Conservation (phyloP, 2,113 vertebrate genomes). For the Mustelus asterias region DNA sequence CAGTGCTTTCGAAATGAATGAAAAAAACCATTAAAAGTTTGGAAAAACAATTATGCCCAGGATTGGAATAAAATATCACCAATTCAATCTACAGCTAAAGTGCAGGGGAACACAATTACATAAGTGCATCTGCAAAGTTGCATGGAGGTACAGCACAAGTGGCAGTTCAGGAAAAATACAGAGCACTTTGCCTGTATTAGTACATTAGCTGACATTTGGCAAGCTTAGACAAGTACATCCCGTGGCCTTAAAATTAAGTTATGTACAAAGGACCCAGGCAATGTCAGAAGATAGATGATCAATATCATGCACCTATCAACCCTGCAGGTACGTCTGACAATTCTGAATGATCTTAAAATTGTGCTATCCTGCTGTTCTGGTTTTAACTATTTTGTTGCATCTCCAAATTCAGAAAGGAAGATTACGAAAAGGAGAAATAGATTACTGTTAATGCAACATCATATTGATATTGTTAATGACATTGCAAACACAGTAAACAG, state of each 20-base stretch:
- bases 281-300: not conserved
- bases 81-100: not conserved
- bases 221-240: conserved; percentile 15
- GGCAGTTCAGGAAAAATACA: not conserved
- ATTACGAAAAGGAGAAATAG: not conserved
- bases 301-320: conserved; percentile 14
- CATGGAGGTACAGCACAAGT: not conserved
- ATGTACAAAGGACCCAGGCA: conserved; percentile 8
- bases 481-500: not conserved
- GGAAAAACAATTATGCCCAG: not conserved
- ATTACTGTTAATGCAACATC: not conserved
- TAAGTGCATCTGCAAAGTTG: not conserved
- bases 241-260: conserved; percentile 25
- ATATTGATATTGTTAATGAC: not conserved
- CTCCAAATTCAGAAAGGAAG: not conserved
- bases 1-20: conserved; percentile 23
- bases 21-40: conserved; percentile 11
- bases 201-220: conserved; percentile 34
- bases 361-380: not conserved
- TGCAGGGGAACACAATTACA: not conserved
- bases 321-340: not conserved
- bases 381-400: not conserved
- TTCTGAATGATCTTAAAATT: conserved; percentile 21
- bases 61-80: not conserved
- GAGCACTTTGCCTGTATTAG: conserved; percentile 26